A percentile compares a stretch with the other conserved stretches of the same genome.
Evolutionary conservation across 1,140 invertebrate species (phyloP).

Genomic region (Philopotamus ludificatus): DNA sequence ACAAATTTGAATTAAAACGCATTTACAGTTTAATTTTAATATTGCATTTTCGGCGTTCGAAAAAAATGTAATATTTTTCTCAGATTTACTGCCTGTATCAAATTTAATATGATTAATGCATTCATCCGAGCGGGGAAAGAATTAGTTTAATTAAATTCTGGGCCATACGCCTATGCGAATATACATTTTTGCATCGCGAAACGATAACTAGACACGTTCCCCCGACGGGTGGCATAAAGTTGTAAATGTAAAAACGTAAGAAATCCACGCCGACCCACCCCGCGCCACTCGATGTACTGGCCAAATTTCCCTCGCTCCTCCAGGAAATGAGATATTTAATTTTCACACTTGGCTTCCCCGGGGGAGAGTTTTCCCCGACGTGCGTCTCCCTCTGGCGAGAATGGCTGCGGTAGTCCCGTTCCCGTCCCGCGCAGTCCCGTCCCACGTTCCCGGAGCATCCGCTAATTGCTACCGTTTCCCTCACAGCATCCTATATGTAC

Average conservation of each 20-base stretch:
- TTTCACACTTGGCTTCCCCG: conserved; percentile 17
- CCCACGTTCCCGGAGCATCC: conserved; percentile 2
- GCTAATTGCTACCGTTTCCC: conserved; percentile 17
- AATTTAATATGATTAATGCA: no score
- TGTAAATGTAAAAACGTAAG: not conserved
- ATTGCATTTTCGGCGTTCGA: no score
- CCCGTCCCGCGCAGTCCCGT: not conserved
- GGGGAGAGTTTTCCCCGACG: not conserved
- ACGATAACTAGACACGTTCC: not conserved
- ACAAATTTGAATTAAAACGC: no score
- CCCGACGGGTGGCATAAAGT: no score
- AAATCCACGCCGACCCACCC: not conserved
- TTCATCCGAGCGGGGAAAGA: no score
- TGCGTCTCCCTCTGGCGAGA: not conserved
- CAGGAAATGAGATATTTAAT: conserved; percentile 32
- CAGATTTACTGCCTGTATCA: no score
- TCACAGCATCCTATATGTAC: not conserved
- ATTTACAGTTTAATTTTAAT: no score
- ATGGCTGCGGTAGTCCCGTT: not conserved
- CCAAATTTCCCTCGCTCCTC: conserved; percentile 18
- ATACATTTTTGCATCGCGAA: not conserved
- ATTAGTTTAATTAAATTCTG: no score
- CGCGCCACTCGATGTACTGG: not conserved
- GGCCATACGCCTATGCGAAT: no score
- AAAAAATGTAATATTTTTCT: no score